Conservation (phyloP, 2,888 invertebrate species). For the Antheraea yamamai region DNA sequence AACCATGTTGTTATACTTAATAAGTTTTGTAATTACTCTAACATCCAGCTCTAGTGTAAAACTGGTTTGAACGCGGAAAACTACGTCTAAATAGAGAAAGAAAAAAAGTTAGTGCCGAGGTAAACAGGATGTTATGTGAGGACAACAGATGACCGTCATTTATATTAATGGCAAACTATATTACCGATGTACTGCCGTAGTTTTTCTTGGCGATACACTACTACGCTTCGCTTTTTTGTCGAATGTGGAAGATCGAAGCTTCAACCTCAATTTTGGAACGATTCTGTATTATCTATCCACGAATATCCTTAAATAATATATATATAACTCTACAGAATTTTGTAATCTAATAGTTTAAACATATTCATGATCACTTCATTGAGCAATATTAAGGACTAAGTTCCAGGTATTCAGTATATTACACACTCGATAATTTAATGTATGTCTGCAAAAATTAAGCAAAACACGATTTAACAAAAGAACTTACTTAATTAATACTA, state of each 20-base stretch:
- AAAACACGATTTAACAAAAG: too few relatives aligned
- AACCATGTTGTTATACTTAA: background rate
- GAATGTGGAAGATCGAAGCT: background rate
- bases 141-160: slow-evolving; percentile 49
- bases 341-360: background rate
- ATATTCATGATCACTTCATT: background rate
- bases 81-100: slow-evolving; percentile 49
- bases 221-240: background rate
- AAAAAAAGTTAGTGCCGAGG: slow-evolving; percentile 59
- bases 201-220: background rate
- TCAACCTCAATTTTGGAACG: background rate
- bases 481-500: too few relatives aligned
- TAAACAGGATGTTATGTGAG: slow-evolving; percentile 63
- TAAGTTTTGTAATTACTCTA: slow-evolving; percentile 30
- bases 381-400: too few relatives aligned
- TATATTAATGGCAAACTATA: slow-evolving; percentile 45
- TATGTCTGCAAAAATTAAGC: too few relatives aligned
- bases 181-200: background rate
- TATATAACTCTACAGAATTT: background rate
- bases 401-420: too few relatives aligned
- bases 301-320: background rate
- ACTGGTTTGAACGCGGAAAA: slow-evolving; percentile 56
- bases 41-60: slow-evolving; percentile 42
- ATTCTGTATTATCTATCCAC: background rate
- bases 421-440: too few relatives aligned